phyloP scores from a whole-genome alignment of 2,797 vertebrate genomes.

The Pogonophryne albipinna region DNA sequence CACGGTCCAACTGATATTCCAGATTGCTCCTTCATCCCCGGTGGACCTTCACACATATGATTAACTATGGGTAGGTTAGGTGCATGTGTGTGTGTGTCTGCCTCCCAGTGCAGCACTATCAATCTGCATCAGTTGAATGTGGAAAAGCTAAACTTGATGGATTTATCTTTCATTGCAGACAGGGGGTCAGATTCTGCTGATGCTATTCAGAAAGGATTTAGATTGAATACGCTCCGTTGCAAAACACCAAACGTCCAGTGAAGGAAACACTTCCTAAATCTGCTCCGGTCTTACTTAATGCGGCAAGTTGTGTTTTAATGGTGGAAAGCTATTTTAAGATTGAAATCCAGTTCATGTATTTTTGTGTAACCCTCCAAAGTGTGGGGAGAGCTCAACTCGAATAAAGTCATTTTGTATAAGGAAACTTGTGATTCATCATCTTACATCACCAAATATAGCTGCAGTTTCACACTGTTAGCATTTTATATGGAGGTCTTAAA shows the following conservation, averaged over 20 bases:
- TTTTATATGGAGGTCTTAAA: constrained; percentile 32
- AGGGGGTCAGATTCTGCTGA: constrained; percentile 58
- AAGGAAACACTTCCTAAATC: constrained; percentile 41
- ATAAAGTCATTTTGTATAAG: not conserved
- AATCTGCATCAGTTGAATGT: constrained; percentile 72
- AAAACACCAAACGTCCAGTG: constrained; percentile 46
- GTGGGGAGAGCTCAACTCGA: constrained; percentile 13
- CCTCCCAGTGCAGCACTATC: constrained; percentile 55
- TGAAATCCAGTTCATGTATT: constrained; percentile 1
- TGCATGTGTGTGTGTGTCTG: constrained; percentile 16
- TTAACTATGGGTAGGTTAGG: constrained; percentile 55
- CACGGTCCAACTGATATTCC: constrained; percentile 69
- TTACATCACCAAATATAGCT: constrained; percentile 19
- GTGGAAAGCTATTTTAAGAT: not conserved
- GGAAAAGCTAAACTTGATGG: constrained; percentile 67
- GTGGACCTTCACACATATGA: constrained; percentile 73
- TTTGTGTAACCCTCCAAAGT: constrained; percentile 15
- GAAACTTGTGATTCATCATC: constrained; percentile 26
- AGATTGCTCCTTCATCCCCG: constrained; percentile 71
- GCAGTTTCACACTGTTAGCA: not conserved
- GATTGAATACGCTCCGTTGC: constrained; percentile 24
- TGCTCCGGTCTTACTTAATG: not conserved
- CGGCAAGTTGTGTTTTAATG: not conserved
- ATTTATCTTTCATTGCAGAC: constrained; percentile 56
- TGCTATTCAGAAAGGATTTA: constrained; percentile 28